Evolutionary conservation across 35 echinoderm and acorn worm genomes (phyloP).

Genomic region (Heliocidaris tuberculata): DNA sequence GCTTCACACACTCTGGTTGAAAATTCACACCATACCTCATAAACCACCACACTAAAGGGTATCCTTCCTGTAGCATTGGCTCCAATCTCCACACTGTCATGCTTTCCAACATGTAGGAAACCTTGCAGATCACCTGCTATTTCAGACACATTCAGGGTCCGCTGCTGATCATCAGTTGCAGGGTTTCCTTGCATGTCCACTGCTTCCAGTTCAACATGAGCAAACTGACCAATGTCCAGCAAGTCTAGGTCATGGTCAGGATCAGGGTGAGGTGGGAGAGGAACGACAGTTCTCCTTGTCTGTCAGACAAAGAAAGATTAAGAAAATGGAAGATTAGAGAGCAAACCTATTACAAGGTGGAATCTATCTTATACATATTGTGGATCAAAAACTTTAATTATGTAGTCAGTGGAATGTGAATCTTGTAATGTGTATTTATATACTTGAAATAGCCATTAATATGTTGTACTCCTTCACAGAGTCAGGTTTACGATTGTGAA

Average conservation of each 20-base stretch:
- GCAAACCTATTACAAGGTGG: not conserved
- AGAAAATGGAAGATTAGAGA: not conserved
- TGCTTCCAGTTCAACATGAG: constrained; percentile 78
- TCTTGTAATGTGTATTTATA: too few species aligned
- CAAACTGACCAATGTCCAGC: constrained; percentile 76
- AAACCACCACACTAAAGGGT: constrained; percentile 73
- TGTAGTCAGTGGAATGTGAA: not conserved
- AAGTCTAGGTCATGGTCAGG: constrained; percentile 77
- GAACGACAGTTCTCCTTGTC: constrained; percentile 61
- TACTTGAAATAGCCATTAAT: too few species aligned
- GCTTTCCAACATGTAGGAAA: constrained; percentile 65
- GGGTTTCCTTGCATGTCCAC: constrained; percentile 57
- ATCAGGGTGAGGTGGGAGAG: constrained; percentile 61
- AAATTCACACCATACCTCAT: constrained; percentile 58
- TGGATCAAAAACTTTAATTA: not conserved
- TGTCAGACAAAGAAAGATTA: constrained; percentile 47
- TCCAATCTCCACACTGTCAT: constrained; percentile 46
- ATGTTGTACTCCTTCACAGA: too few species aligned
- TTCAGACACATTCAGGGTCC: constrained; percentile 51
- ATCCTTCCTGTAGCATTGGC: constrained; percentile 50
- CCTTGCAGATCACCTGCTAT: constrained; percentile 71
- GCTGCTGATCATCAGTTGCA: not conserved
- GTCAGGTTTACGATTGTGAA: too few species aligned
- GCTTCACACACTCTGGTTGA: too few species aligned
- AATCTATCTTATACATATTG: too few species aligned